Conservation (phyloP, 2,888 invertebrate genomes). For the Bibio marci region DNA sequence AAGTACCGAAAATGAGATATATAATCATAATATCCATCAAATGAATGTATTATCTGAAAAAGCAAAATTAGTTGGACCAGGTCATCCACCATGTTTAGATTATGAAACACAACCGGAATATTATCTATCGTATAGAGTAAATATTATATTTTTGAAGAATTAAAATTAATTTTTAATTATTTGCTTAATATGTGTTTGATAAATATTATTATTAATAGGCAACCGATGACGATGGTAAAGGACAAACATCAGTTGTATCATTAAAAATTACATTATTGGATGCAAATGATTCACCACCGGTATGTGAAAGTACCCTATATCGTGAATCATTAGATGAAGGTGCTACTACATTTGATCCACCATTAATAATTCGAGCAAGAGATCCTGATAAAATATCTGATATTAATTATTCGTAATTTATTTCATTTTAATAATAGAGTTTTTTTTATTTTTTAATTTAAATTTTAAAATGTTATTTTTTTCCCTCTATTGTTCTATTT, state of each 20-base stretch:
- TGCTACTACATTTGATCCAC: constrained; percentile 67
- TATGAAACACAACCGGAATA: constrained; percentile 68
- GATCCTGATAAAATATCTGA: constrained; percentile 70
- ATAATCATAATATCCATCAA: too few species aligned
- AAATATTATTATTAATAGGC: constrained; percentile 36
- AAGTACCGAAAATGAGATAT: too few species aligned
- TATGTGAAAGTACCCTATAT: constrained; percentile 60
- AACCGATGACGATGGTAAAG: constrained; percentile 66
- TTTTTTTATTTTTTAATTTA: neutral
- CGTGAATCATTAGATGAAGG: constrained; percentile 75
- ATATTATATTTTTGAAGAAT: neutral
- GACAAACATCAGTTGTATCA: constrained; percentile 60
- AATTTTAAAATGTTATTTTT: constrained; percentile 1
- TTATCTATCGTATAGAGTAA: constrained; percentile 66
- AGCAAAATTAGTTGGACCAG: constrained; percentile 25
- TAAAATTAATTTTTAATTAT: neutral
- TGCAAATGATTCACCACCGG: constrained; percentile 78
- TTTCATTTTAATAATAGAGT: too few species aligned
- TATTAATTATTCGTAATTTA: constrained; percentile 40
- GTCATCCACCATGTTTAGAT: constrained; percentile 58
- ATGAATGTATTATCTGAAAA: constrained; percentile 7
- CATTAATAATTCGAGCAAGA: constrained; percentile 50
- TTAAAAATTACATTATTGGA: constrained; percentile 64
- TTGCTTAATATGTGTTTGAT: neutral
- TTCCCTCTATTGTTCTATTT: neutral